Percentiles rank a stretch among this genome's conserved stretches.
phyloP scores from a whole-genome alignment of 2,113 vertebrate genomes.

The Prolemur simus region DNA sequence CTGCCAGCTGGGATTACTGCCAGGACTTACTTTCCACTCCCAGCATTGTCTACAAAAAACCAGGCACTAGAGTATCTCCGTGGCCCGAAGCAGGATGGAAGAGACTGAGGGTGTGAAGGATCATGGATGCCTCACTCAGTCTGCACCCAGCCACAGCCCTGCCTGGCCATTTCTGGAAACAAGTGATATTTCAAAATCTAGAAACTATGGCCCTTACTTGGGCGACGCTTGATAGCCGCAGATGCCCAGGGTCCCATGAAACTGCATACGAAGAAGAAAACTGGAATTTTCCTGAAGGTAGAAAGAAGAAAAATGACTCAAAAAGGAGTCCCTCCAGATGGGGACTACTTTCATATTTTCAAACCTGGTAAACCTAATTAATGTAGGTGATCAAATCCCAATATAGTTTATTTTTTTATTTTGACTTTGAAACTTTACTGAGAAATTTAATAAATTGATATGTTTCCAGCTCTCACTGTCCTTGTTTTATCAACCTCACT shows the following conservation, averaged over 20 bases:
- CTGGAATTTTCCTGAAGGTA: slow-evolving; percentile 82
- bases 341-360: not conserved
- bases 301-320: slow-evolving; percentile 62
- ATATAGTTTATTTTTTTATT: not conserved
- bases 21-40: not conserved
- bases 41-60: not conserved
- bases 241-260: slow-evolving; percentile 81
- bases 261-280: slow-evolving; percentile 78
- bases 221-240: slow-evolving; percentile 83
- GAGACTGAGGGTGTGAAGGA: not conserved
- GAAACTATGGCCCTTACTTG: slow-evolving; percentile 83
- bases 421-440: not conserved
- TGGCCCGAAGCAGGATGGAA: not conserved
- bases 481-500: not conserved
- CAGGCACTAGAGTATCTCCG: not conserved
- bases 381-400: not conserved
- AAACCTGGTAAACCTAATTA: not conserved
- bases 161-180: not conserved
- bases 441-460: not conserved
- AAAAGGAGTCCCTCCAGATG: slow-evolving; percentile 18
- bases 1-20: not conserved
- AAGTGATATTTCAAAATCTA: not conserved
- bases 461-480: not conserved
- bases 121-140: not conserved
- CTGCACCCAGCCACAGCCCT: not conserved